Base-by-base conservation (phyloP, 2,888 invertebrate species). In the Galeruca laticollis region DNA sequence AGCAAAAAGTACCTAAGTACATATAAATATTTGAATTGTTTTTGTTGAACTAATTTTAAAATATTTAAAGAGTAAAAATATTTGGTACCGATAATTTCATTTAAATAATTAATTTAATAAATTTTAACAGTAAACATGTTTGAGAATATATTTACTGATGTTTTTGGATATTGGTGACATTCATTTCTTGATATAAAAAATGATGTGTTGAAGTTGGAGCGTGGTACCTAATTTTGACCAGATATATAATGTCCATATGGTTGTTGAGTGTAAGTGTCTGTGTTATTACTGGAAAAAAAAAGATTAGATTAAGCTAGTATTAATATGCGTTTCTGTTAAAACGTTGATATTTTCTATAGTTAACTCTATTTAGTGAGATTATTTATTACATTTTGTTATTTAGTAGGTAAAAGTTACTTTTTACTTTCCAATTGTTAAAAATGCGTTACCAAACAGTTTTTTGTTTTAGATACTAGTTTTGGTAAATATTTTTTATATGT, bases 331-430 rank as follows among this genome's bases (percentile, higher is more conserved):
- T 60, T 54, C n/a, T 60, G 59, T 66, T 61, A 56, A 56, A 20
- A 26, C 26, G 52, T 52, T 52, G 21, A 52, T 52, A 57, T 66
- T 60, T 40, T 52, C 52, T 18, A 52, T 51, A 70, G 68, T 70
- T 70, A 72, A 70, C 20, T 60, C 26, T 63, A 60, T 51, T 64
- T 13, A 52, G n/a, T 52, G 60, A 66, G 60, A 65, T 47, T 69
- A 67, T 64, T 68, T 72, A 67, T 57, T 56, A 31, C 40, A 56
- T 35, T 63, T 63, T 51, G 66, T 66, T 66, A 66, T 59, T 51
- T 66, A 66, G 54, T 66, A 43, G 40, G 47, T 65, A 57, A 65
- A 65, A 65, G 8, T 57, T 26, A 10, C n/a, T 21, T 18, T 63
- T 56, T 54, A 63, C 63, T 43, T 54, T 63, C 54, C 40, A 52